A percentile compares a stretch with the other conserved stretches of the same genome.
Evolutionary conservation across 2,797 vertebrate species (phyloP).

Genomic region (Brotogeris chrysoptera): DNA sequence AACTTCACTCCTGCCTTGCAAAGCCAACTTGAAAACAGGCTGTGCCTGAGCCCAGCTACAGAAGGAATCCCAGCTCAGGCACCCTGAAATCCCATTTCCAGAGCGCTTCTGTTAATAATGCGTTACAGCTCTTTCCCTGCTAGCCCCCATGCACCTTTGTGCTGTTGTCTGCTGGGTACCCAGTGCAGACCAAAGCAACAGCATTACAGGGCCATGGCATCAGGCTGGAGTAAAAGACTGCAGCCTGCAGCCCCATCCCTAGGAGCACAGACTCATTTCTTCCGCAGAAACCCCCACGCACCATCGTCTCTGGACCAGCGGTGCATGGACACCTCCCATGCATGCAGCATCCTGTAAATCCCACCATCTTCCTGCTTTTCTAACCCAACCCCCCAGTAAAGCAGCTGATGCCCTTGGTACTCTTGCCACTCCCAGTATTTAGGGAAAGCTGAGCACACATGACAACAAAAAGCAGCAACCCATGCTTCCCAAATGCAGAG

Average conservation of each 20-base stretch:
- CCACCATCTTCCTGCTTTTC: neutral
- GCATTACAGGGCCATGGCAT: neutral
- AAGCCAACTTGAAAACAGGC: accelerated
- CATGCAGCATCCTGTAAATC: neutral
- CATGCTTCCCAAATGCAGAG: accelerated
- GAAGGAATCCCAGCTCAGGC: neutral
- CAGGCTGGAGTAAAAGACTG: accelerated
- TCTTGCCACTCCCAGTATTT: neutral
- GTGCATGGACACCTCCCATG: accelerated
- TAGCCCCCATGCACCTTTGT: accelerated
- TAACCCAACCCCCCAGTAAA: neutral
- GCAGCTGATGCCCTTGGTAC: accelerated
- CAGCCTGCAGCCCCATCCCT: neutral
- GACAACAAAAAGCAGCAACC: neutral
- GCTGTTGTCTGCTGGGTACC: accelerated
- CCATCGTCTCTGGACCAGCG: neutral
- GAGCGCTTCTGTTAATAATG: neutral
- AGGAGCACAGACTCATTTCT: neutral
- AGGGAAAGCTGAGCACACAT: neutral
- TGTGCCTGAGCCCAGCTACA: neutral
- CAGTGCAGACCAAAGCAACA: neutral
- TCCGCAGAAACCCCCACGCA: neutral
- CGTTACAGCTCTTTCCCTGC: neutral
- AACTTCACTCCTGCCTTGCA: neutral
- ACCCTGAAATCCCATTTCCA: neutral